Evolutionary conservation across 2,113 vertebrate species (phyloP).

Genomic region (Microcebus griseorufus): DNA sequence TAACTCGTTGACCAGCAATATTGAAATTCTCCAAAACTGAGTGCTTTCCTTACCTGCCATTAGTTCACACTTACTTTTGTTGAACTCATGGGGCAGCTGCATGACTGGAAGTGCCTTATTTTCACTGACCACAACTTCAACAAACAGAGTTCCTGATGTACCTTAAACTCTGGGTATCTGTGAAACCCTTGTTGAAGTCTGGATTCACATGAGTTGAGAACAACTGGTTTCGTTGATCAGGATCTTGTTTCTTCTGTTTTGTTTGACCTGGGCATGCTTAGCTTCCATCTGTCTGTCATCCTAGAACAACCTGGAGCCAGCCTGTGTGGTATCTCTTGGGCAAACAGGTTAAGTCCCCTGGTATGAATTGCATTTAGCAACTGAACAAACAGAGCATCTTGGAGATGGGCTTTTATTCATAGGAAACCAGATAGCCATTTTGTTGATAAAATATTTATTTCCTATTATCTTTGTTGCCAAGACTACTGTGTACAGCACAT

Average conservation of each 20-base stretch:
- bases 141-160: background rate
- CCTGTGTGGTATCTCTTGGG: background rate
- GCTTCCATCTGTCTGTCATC: conserved; percentile 58
- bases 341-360: background rate
- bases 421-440: conserved; percentile 71
- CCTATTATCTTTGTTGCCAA: conserved; percentile 50
- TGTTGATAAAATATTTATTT: conserved; percentile 79
- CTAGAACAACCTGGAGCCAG: background rate
- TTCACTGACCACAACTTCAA: conserved; percentile 24
- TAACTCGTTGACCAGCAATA: background rate
- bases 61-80: conserved; percentile 32
- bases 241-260: conserved; percentile 43
- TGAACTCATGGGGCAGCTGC: conserved; percentile 39
- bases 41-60: conserved; percentile 74
- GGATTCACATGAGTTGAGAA: background rate
- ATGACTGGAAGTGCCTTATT: background rate
- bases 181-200: background rate
- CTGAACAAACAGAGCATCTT: conserved; percentile 40
- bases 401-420: conserved; percentile 47
- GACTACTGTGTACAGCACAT: conserved; percentile 30
- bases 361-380: conserved; percentile 1
- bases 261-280: background rate
- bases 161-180: background rate
- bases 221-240: background rate
- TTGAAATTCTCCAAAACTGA: background rate